A percentile compares a stretch with the other conserved stretches of the same genome.
phyloP scores from a whole-genome alignment of 2,113 vertebrate species.

The Oreochromis spilurus region DNA sequence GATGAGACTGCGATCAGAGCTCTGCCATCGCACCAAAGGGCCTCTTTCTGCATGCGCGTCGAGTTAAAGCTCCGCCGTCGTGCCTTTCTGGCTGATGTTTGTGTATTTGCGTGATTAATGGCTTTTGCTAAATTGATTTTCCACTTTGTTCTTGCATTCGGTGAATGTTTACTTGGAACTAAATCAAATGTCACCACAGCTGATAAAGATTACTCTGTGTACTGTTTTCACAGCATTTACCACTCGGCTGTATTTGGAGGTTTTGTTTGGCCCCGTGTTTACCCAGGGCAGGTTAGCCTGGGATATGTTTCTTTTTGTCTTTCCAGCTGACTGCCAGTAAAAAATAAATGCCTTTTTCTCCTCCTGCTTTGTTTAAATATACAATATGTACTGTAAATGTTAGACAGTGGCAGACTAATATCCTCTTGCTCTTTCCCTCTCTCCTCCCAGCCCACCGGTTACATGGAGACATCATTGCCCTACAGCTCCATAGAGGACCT shows the following conservation, averaged over 20 bases:
- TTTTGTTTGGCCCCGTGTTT: conserved; percentile 23
- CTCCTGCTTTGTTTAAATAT: conserved; percentile 16
- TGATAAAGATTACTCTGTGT: neutral
- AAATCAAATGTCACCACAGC: conserved; percentile 9
- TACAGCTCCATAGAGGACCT: conserved; percentile 98
- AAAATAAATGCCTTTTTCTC: neutral
- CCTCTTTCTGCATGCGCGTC: neutral
- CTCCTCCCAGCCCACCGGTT: conserved; percentile 87
- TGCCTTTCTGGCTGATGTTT: neutral
- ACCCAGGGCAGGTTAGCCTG: conserved; percentile 24
- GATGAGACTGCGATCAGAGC: neutral
- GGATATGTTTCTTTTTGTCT: conserved; percentile 35
- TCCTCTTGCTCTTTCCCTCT: neutral
- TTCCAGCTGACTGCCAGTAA: conserved; percentile 34
- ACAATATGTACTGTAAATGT: conserved; percentile 24
- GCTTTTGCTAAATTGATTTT: conserved; percentile 37
- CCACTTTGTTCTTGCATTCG: conserved; percentile 15
- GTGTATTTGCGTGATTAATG: conserved; percentile 28
- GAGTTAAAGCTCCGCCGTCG: neutral
- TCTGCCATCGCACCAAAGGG: neutral
- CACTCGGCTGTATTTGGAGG: neutral
- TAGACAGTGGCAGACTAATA: neutral
- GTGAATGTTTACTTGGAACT: neutral
- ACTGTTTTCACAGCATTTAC: neutral
- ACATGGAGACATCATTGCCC: conserved; percentile 96